A percentile compares a stretch with the other conserved stretches of the same genome.
phyloP scores from a whole-genome alignment of 2,797 vertebrate species.

The Tokudaia tokunoshimensis region DNA sequence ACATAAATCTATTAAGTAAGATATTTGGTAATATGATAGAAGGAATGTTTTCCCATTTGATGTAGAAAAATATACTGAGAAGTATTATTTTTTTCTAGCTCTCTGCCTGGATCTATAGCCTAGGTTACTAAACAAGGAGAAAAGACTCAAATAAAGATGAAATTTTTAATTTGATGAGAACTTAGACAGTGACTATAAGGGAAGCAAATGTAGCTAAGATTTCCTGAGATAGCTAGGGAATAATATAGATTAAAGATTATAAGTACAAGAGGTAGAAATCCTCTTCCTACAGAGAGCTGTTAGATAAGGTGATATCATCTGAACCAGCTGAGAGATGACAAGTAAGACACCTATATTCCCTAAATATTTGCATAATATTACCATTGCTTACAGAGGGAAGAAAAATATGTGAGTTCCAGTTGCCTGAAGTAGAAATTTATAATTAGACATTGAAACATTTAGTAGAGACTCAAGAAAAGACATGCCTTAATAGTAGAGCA shows the following conservation, averaged over 20 bases:
- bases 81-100: not conserved
- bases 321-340: not conserved
- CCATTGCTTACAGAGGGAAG: not conserved
- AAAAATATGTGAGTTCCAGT: not conserved
- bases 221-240: not conserved
- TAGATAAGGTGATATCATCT: not conserved
- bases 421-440: not conserved
- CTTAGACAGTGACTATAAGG: not conserved
- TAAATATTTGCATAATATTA: not conserved
- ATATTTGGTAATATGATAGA: not conserved
- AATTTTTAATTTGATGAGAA: not conserved
- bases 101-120: not conserved
- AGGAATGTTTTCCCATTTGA: not conserved
- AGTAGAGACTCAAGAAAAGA: not conserved
- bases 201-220: not conserved
- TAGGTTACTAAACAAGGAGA: not conserved
- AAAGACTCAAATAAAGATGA: not conserved
- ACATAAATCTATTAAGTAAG: not conserved
- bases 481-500: not conserved
- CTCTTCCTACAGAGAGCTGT: not conserved
- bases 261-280: not conserved
- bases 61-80: not conserved
- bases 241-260: not conserved
- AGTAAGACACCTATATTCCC: not conserved
- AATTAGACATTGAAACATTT: not conserved